Base-by-base conservation (phyloP, 2,797 vertebrate species). In the Peromyscus melanophrys region DNA sequence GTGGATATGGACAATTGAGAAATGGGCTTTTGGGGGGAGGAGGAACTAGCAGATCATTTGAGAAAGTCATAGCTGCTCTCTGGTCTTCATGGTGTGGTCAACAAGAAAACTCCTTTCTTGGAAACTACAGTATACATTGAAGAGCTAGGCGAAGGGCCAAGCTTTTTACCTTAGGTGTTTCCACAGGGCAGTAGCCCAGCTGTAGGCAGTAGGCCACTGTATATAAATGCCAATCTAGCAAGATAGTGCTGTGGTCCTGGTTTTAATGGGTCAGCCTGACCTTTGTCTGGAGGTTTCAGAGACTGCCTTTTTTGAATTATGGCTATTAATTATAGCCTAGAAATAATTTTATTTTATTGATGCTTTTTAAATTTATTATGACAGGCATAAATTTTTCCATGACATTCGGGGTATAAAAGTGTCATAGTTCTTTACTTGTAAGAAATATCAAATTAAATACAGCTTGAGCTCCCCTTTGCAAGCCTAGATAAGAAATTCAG, bases 271-370 rank as follows among this genome's bases (percentile, higher is more conserved):
- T 59, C 2, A 37, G 17, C n/a, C 52, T 85, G 16, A 8, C n/a
- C 25, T 94, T 77, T 63, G 80, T 81, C 43, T 34, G 37, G 23
- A 17, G 37, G 69, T 96, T 95, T 82, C 34, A 69, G 19, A 29
- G 31, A 73, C 23, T 94, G 57, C 55, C 4, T 92, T 91, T 93
- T 89, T 94, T 80, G 21, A 80, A 96, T 80, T 93, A 83, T 40
- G 27, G 46, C 76, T 90, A 96, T 96, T 92, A 96, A 93, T 95
- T 95, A 88, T 92, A 77, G 13, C 49, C 83, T 96, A 84, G 46
- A 84, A 96, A 88, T 92, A 1, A 91, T 92, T 96, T 93, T 80
- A 57, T 97, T 93, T 95, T 97, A 90, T 92, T 83, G 78, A 69
- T 71, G 34, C 0, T 57, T 96, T 96, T 94, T 96, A 90, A 90